phyloP scores from a whole-genome alignment of 2,113 vertebrate species.

The Sylvilagus bachmani region DNA sequence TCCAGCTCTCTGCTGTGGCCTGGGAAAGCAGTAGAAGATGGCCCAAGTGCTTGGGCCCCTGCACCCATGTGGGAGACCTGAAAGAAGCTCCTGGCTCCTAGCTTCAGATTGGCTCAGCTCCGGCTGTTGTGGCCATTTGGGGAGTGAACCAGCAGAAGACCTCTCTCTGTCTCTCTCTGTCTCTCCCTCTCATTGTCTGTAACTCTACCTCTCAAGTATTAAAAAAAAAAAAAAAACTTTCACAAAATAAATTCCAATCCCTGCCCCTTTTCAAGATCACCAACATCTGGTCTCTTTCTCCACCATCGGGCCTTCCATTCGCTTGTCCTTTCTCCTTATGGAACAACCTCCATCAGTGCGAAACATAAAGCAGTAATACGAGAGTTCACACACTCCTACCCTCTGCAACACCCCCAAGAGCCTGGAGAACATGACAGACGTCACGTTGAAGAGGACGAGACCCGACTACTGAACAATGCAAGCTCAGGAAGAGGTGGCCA shows the following conservation, averaged over 20 bases:
- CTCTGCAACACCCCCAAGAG: not conserved
- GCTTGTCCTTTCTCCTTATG: not conserved
- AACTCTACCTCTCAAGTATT: too few relatives aligned
- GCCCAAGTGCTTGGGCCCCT: too few relatives aligned
- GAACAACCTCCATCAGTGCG: not conserved
- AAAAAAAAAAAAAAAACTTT: too few relatives aligned
- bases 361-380: not conserved
- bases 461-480: not conserved
- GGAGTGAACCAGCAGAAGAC: too few relatives aligned
- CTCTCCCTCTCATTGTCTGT: too few relatives aligned
- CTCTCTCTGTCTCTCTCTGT: too few relatives aligned
- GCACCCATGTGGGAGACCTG: too few relatives aligned
- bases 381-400: not conserved
- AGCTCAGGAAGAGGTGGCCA: not conserved
- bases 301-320: not conserved
- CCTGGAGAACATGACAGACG: not conserved
- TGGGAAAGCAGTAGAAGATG: too few relatives aligned
- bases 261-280: not conserved
- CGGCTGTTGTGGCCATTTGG: too few relatives aligned
- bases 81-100: too few relatives aligned
- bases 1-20: too few relatives aligned
- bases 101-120: too few relatives aligned
- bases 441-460: not conserved
- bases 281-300: not conserved
- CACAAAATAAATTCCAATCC: not conserved